Conservation (phyloP, 2,797 vertebrate species). For the Sebastes matsubarae region DNA sequence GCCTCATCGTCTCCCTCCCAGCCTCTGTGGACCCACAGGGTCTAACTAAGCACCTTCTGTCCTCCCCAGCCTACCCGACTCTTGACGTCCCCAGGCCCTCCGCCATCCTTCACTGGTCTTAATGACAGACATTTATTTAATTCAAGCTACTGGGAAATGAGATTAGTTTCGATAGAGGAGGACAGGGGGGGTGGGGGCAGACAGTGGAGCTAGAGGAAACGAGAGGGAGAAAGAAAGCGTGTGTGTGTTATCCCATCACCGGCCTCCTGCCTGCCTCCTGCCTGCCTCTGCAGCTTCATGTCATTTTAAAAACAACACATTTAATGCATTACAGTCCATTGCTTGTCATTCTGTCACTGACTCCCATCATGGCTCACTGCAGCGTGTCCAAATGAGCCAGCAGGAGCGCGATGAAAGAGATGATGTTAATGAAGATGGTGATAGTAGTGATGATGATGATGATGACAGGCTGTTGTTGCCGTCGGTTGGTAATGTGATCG, state of each 20-base stretch:
- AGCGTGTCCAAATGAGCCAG: conserved; percentile 15
- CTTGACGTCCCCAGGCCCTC: conserved; percentile 48
- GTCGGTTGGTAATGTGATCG: conserved; percentile 30
- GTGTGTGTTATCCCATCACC: conserved; percentile 8
- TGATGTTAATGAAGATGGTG: conserved; percentile 42
- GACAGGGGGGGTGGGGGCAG: background rate
- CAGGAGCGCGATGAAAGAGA: conserved; percentile 2
- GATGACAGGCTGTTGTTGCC: conserved; percentile 27
- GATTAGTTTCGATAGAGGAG: conserved; percentile 61
- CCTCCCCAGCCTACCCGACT: conserved; percentile 29
- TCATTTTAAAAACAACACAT: conserved; percentile 25
- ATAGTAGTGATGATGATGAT: conserved; percentile 22
- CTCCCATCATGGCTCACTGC: conserved; percentile 30
- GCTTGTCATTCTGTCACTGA: conserved; percentile 41
- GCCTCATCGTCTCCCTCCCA: conserved; percentile 30
- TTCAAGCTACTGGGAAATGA: conserved; percentile 67
- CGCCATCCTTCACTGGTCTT: conserved; percentile 62
- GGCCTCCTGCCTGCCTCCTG: background rate
- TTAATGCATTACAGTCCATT: conserved; percentile 13
- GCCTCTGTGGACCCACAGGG: conserved; percentile 28
- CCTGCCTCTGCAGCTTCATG: conserved; percentile 1
- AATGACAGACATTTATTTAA: conserved; percentile 76
- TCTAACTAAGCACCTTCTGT: conserved; percentile 55
- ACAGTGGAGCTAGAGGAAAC: conserved; percentile 22
- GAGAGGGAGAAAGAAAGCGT: background rate